Evolutionary conservation across 2,113 vertebrate species (phyloP), one percentile per base, ranked within the genome.

Genomic region (Cromileptes altivelis): DNA sequence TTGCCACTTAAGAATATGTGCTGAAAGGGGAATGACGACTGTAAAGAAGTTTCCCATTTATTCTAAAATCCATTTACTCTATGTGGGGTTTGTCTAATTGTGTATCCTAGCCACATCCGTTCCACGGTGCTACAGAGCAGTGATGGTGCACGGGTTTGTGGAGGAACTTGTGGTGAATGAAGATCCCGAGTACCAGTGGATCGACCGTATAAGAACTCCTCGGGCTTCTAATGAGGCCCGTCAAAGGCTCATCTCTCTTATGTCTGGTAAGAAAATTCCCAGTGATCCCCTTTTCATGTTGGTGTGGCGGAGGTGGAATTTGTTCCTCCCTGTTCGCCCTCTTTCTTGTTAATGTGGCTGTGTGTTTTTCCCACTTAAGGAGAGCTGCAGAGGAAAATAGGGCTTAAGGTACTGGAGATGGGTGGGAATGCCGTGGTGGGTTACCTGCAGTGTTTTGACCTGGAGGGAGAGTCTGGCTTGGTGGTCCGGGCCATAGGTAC

Each of bases 161-260:
- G 98, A 99, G 87, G 98, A 99, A 70, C 96, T 99, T 56, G 98
- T 99, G 14, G 98, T 99, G 52, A 99, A 99, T 50, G 98, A 99
- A 93, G 98, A 99, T 87, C 98, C 98, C 0, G 98, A 99, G 72
- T 99, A 99, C 93, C 98, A 99, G 49, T 99, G 98, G 98, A 99
- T 99, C 69, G 98, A 99, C 87, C 95, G 98, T 27, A 99, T 99
- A 82, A 96, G 98, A 80, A 99, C 98, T 18, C 98, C 98, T 0
- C 95, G 98, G 19, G 98, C 98, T 0, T 99, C 98, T 0, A 99
- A 99, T 40, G 98, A 99, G 84, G 98, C 98, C 33, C 96, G 98
- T 13, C 98, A 99, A 90, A 95, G 98, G 57, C 97, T 99, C 75
- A 99, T 99, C 91, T 99, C 98, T 0, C 96, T 99, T 37, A 99